Evolutionary conservation across 2,797 vertebrate genomes (phyloP).

Genomic region (Otus scops): DNA sequence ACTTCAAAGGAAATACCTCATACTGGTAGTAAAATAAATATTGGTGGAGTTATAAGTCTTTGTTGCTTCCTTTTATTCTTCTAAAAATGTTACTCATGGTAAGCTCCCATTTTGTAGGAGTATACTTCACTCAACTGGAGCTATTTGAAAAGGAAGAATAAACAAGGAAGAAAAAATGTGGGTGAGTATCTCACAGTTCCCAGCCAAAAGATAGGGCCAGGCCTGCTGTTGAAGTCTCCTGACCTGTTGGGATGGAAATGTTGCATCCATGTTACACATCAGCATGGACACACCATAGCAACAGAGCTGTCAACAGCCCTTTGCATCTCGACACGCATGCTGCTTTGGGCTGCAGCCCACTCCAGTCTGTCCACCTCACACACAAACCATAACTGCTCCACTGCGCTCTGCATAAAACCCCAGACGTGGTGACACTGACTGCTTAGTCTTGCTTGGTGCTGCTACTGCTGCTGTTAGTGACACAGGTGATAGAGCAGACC

Average conservation of each 20-base stretch:
- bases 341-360: background rate
- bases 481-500: background rate
- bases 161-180: background rate
- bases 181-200: background rate
- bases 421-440: background rate
- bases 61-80: background rate
- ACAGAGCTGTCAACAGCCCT: background rate
- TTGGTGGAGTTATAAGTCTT: background rate
- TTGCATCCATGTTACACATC: background rate
- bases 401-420: background rate
- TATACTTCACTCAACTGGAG: background rate
- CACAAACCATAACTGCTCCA: no score
- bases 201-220: background rate
- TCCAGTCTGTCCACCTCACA: background rate
- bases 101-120: background rate
- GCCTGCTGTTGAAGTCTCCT: background rate
- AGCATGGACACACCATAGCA: background rate
- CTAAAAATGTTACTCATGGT: background rate
- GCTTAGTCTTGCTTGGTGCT: background rate
- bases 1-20: background rate
- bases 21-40: background rate
- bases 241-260: background rate
- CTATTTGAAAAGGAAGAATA: background rate
- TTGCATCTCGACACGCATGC: accelerated
- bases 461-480: accelerated